phyloP scores from a whole-genome alignment of 2,888 invertebrate species.

The Campoplex nolae region DNA sequence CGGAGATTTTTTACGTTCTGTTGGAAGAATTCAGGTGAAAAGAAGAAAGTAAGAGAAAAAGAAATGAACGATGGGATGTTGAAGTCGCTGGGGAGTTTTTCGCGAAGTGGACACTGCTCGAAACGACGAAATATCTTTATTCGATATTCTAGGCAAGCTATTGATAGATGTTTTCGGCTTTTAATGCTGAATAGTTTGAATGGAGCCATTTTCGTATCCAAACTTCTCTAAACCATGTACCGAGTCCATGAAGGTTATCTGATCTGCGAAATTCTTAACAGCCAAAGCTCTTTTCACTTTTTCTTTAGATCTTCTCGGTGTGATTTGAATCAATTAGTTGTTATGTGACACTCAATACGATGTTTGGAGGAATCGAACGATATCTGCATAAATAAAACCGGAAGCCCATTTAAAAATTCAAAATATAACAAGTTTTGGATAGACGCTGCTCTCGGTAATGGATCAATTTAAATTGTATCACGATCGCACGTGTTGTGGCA shows the following conservation, averaged over 20 bases:
- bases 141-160: neutral
- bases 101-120: slow-evolving; percentile 7
- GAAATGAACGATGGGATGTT: neutral
- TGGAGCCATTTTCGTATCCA: neutral
- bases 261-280: neutral
- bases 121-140: neutral
- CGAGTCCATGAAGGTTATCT: neutral
- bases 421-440: neutral
- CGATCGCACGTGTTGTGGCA: neutral
- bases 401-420: neutral
- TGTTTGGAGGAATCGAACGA: neutral
- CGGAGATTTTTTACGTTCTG: neutral
- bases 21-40: neutral
- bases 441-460: neutral
- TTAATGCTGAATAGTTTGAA: neutral
- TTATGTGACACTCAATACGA: neutral
- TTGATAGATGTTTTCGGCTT: neutral
- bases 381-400: neutral
- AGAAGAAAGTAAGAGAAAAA: slow-evolving; percentile 1
- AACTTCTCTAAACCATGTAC: neutral
- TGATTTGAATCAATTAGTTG: neutral
- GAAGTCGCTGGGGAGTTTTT: slow-evolving; percentile 2
- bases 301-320: neutral
- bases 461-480: slow-evolving; percentile 3
- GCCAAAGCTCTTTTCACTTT: neutral